Evolutionary conservation across 2,113 vertebrate genomes (phyloP).

Genomic region (Stictonetta naevosa): DNA sequence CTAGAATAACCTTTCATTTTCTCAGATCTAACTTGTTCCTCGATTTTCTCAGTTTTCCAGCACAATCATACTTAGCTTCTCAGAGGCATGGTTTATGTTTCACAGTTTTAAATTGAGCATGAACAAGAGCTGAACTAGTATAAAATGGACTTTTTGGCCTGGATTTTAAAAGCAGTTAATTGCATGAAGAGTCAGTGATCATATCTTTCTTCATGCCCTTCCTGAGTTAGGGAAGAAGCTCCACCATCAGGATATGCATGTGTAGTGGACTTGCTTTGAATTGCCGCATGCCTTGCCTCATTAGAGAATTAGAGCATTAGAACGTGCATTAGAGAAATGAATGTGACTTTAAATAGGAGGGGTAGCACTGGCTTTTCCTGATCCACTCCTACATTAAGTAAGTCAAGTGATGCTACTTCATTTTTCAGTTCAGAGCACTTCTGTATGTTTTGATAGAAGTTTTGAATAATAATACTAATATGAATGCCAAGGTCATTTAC

Average conservation of each 20-base stretch:
- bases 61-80: neutral
- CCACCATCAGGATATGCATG: neutral
- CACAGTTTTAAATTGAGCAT: neutral
- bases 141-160: neutral
- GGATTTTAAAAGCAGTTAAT: neutral
- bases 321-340: neutral
- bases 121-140: neutral
- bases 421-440: neutral
- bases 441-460: neutral
- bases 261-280: neutral
- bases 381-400: neutral
- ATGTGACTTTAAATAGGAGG: neutral
- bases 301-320: neutral
- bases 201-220: neutral
- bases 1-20: neutral
- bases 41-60: neutral
- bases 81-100: neutral
- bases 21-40: neutral
- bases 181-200: neutral
- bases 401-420: neutral
- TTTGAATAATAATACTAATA: neutral
- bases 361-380: neutral
- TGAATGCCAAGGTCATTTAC: neutral
- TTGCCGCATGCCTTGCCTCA: neutral
- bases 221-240: neutral